Base-by-base conservation (phyloP, 2,113 vertebrate species). In the Apteryx owenii region DNA sequence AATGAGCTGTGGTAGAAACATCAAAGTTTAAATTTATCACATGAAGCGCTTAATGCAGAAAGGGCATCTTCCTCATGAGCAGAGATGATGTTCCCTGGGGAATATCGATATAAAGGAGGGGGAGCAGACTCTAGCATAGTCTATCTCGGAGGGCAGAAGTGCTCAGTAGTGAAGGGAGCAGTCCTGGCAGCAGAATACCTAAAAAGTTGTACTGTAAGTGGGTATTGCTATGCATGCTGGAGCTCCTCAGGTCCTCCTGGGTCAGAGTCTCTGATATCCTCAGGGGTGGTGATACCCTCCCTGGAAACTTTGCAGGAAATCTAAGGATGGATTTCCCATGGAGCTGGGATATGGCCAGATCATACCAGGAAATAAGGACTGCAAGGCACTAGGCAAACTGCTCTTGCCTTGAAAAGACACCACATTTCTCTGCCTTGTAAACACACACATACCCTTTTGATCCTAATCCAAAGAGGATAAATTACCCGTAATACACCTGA, bases 101-200 rank as follows among this genome's bases (percentile, higher is more conserved):
- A 83, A 64, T 42, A 56, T 9, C 11, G 28, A 53, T 21, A 33
- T 46, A 48, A 62, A 86, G 23, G 12, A 76, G 65, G 50, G 13
- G 12, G 10, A 48, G 8, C 33, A 54, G 10, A 14, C 8, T 33
- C 18, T 40, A 48, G 65, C 15, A 33, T 10, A 42, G 13, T 56
- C 46, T 62, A 3, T 22, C 46, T 69, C 42, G 65, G 44, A 83
- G 36, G 12, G 64, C 33, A 12, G 28, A 64, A 86, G 38, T 21
- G 5, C 8, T 64, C 5, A 2, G 31, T 44, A 19, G n/a, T 62
- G 53, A 62, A 56, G 0, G 1, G 25, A 38, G 46, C 19, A 44
- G 25, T 44, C 12, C 53, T 56, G 36, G 28, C 17, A 10, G 23
- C 36, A 70, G 31, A 16, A 73, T 3, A 78, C 38, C n/a, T 70